phyloP scores from a whole-genome alignment of 2,888 invertebrate species.

The Steromphala cineraria region DNA sequence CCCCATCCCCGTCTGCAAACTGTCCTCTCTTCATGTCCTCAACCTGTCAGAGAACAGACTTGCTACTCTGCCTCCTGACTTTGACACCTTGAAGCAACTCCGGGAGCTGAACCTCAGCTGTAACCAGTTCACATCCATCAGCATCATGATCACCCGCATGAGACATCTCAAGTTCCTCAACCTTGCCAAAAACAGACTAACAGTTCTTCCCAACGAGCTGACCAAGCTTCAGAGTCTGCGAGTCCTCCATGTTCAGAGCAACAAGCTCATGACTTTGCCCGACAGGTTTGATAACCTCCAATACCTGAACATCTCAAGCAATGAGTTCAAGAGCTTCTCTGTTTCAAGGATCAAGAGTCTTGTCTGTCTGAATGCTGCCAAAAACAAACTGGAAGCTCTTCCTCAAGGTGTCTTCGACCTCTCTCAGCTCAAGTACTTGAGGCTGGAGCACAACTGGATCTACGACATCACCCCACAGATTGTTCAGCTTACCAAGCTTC shows the following conservation, averaged over 20 bases:
- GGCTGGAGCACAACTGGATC: slow-evolving; percentile 64
- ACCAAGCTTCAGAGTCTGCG: slow-evolving; percentile 53
- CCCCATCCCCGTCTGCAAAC: slow-evolving; percentile 61
- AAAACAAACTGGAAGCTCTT: slow-evolving; percentile 66
- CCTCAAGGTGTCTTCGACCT: slow-evolving; percentile 68
- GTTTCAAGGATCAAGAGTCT: slow-evolving; percentile 62
- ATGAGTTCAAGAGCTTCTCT: slow-evolving; percentile 65
- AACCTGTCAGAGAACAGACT: slow-evolving; percentile 64
- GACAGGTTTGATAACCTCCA: slow-evolving; percentile 54
- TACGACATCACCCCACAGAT: slow-evolving; percentile 67
- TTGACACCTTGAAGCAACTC: slow-evolving; percentile 62
- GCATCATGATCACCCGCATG: slow-evolving; percentile 56
- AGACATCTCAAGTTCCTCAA: slow-evolving; percentile 59
- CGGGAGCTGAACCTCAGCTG: slow-evolving; percentile 65
- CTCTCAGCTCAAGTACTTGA: slow-evolving; percentile 57
- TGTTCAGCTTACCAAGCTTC: slow-evolving; percentile 60
- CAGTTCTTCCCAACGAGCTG: slow-evolving; percentile 52
- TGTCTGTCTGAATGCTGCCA: slow-evolving; percentile 61
- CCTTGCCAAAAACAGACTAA: slow-evolving; percentile 58
- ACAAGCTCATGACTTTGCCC: slow-evolving; percentile 60
- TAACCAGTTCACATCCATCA: slow-evolving; percentile 64
- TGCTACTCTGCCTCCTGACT: slow-evolving; percentile 62
- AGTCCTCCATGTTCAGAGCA: slow-evolving; percentile 64
- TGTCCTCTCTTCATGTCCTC: slow-evolving; percentile 53
- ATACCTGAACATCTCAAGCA: slow-evolving; percentile 66